phyloP scores from a whole-genome alignment of 2,113 vertebrate genomes.

The Phrynocephalus versicolor region DNA sequence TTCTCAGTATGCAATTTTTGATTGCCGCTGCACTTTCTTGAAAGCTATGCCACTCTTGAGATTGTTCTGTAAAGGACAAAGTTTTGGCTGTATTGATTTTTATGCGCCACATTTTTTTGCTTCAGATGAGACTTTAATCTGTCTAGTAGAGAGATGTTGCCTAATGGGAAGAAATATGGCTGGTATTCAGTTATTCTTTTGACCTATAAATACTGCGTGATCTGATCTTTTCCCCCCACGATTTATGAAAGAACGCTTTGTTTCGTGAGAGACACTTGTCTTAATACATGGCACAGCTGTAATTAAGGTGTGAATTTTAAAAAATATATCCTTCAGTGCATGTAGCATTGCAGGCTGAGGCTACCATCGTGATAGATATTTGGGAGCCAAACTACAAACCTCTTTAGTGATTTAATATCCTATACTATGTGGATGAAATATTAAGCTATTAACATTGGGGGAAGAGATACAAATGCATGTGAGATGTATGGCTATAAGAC shows the following conservation, averaged over 20 bases:
- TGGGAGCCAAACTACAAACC: slow-evolving; percentile 38
- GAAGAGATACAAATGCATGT: slow-evolving; percentile 61
- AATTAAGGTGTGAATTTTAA: slow-evolving; percentile 10
- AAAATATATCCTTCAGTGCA: not conserved
- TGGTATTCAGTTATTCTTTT: not conserved
- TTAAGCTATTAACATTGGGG: slow-evolving; percentile 65
- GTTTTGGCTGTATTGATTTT: not conserved
- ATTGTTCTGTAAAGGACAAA: not conserved
- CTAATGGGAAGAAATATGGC: not conserved
- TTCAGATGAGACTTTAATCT: not conserved
- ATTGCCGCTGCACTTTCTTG: not conserved
- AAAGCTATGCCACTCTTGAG: not conserved
- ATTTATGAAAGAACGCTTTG: slow-evolving; percentile 31
- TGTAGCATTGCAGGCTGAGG: slow-evolving; percentile 29
- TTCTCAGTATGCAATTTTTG: not conserved
- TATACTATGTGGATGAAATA: slow-evolving; percentile 70
- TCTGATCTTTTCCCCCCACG: not conserved
- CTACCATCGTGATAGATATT: slow-evolving; percentile 37
- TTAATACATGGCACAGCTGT: not conserved
- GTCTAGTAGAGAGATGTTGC: not conserved
- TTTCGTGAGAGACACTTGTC: not conserved
- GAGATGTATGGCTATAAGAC: slow-evolving; percentile 40
- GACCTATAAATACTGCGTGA: not conserved
- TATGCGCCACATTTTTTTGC: not conserved
- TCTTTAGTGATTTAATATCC: slow-evolving; percentile 47